Base-by-base conservation (phyloP, 2,888 invertebrate genomes). In the Pemphredon lugubris region DNA sequence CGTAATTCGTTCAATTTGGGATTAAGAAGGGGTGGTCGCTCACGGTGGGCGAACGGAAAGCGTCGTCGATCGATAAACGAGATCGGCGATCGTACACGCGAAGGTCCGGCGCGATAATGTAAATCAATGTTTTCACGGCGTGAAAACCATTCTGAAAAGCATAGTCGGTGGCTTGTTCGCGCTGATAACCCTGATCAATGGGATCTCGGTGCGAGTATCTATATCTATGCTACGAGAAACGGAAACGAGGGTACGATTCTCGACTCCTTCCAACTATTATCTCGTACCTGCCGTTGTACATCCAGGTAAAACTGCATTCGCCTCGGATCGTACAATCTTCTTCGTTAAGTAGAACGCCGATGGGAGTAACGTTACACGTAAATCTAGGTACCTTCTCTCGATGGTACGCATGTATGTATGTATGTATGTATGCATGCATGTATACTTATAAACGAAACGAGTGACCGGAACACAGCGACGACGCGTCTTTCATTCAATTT, bases 81-180 rank as follows among this genome's bases (percentile, higher is more conserved):
- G 71, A 73, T 73, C 61, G 55, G 47, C 59, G 64, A 60, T 69
- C 63, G 42, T 40, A 47, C 60, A 70, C 70, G 70, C 73, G 57
- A 70, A 55, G 45, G 72, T 60, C 51, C 60, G 40, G 16, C 45
- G 44, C 37, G 30, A 30, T 44, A 16, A 53, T 42, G 57, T 51
- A 59, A 66, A 75, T 76, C 67, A 58, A 67, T 68, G 58, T 59
- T 63, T 44, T 42, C 42, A 40, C 26, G 53, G 54, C 37, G 67
- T 20, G 40, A 53, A 51, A 65, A 60, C 20, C 32, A 42, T 14
- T 11, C 26, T 26, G 34, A 40, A 55, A 32, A 14, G n/a, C 61
- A 14, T 20, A 55, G 53, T 53, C 54, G 42, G 23, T 34, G 14
- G 42, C 20, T 44, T 5, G 32, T 30, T 32, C 40, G 30, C 9